Percentiles rank a stretch among this genome's conserved stretches.
These are phyloP conservation scores for Apis mellifera DNA, from an alignment of 1,140 invertebrate genomes.

Conservation along the genomic window DNA sequence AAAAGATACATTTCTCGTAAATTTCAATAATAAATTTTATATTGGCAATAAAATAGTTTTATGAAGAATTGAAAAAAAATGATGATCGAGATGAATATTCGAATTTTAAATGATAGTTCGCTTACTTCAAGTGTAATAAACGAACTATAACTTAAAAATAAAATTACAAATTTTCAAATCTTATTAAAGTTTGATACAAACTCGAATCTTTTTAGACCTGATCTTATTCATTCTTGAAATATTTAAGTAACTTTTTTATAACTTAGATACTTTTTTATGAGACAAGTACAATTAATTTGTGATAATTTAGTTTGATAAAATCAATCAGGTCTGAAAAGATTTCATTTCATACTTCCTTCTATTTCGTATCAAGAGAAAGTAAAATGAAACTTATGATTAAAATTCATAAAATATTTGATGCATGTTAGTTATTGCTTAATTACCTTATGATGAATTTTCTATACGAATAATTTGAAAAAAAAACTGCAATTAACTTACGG, in stretches of 20 bases:
- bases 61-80: background rate
- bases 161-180: constrained; percentile 12
- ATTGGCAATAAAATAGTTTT: background rate
- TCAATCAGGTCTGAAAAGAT: constrained; percentile 7
- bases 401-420: constrained; percentile 8
- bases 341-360: background rate
- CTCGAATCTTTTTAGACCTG: constrained; percentile 16
- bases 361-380: background rate
- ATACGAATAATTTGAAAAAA: constrained; percentile 9
- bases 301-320: background rate
- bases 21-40: background rate
- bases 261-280: too few relatives aligned
- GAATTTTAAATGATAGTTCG: background rate
- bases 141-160: background rate
- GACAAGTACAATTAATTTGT: background rate
- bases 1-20: background rate
- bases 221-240: background rate
- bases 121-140: background rate
- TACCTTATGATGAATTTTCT: constrained; percentile 1
- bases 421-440: constrained; percentile 1
- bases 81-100: background rate
- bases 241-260: background rate
- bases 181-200: constrained; percentile 22
- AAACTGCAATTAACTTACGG: constrained; percentile 27
- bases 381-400: constrained; percentile 4